These are phyloP conservation scores for Elysia chlorotica DNA, from an alignment of 1,140 invertebrate genomes.

Conservation along the genomic window DNA sequence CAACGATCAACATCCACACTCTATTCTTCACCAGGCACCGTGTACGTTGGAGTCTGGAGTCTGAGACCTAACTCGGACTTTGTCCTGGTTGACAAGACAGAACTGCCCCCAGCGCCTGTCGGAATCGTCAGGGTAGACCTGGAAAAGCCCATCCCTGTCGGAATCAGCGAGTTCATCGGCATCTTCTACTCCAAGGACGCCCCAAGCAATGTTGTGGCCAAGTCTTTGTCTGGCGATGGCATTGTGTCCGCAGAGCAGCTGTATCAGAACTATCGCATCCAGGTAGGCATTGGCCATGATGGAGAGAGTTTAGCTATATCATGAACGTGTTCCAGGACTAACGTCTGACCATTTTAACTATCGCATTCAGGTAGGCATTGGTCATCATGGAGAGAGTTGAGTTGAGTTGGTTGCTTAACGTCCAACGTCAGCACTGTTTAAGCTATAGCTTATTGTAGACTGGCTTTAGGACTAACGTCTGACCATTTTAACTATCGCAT, in stretches of 20 bases:
- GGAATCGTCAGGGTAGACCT: slow-evolving; percentile 37
- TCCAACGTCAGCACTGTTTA: no score
- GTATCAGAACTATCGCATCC: slow-evolving; percentile 43
- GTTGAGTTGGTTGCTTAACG: no score
- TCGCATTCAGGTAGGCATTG: no score
- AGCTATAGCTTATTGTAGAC: no score
- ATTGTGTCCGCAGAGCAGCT: slow-evolving; percentile 37
- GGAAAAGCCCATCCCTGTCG: slow-evolving; percentile 34
- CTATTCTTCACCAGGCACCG: slow-evolving; percentile 19
- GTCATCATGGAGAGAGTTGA: no score
- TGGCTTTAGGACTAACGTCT: no score
- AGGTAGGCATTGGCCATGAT: background rate
- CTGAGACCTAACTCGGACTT: slow-evolving; percentile 40
- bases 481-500: no score
- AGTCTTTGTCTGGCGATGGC: slow-evolving; percentile 36
- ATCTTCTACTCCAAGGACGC: slow-evolving; percentile 45
- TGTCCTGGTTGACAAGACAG: slow-evolving; percentile 33
- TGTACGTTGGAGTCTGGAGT: slow-evolving; percentile 45
- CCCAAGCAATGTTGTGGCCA: slow-evolving; percentile 42
- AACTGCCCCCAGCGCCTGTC: slow-evolving; percentile 36
- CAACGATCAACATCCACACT: no score
- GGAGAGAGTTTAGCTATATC: no score
- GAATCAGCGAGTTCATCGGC: slow-evolving; percentile 53
- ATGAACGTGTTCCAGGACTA: no score
- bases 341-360: no score